phyloP scores from a whole-genome alignment of 2,113 vertebrate genomes.

The Cardinalis cardinalis region DNA sequence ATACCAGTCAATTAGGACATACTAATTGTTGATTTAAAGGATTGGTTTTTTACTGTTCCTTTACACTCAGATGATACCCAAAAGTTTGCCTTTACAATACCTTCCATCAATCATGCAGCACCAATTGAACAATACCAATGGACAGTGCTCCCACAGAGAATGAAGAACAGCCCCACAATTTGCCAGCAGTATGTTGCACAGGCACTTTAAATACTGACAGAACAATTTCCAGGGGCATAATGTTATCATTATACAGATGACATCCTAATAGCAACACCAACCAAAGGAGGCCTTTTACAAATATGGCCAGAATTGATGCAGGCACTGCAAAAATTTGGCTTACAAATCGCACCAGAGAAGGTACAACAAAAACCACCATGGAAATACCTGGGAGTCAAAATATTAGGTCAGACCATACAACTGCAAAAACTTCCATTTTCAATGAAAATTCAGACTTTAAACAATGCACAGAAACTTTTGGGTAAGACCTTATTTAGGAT shows the following conservation, averaged over 20 bases:
- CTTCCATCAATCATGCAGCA: background rate
- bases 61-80: background rate
- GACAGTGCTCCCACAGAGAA: background rate
- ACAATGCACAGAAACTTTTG: background rate
- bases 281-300: background rate
- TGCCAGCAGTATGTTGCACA: background rate
- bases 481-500: background rate
- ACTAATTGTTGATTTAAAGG: background rate
- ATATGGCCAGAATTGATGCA: background rate
- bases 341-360: background rate
- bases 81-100: background rate
- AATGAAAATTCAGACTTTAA: background rate
- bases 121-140: background rate
- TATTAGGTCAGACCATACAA: background rate
- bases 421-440: background rate
- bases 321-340: background rate
- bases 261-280: background rate
- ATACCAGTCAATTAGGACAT: background rate
- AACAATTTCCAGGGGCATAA: background rate
- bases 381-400: background rate
- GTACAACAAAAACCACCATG: background rate
- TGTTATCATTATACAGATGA: background rate
- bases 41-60: background rate
- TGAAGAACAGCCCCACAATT: too few species aligned
- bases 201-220: background rate